Conservation (phyloP, 1,140 invertebrate species). For the Trypoxylus dichotomus region DNA sequence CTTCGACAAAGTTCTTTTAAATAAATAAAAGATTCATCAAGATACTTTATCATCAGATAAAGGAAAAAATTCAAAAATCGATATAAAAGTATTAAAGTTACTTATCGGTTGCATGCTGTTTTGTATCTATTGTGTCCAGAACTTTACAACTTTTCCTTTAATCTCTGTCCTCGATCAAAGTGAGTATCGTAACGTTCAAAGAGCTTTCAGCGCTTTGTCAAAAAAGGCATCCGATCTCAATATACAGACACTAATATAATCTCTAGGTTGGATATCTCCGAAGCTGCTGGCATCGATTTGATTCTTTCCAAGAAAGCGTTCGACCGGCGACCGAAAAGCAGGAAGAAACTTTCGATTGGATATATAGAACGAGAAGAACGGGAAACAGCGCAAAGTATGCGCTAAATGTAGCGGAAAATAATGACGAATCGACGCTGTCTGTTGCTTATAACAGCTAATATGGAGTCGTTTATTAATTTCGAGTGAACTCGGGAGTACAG, state of each 20-base stretch:
- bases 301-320: background rate
- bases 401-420: constrained; percentile 56
- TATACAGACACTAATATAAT: background rate
- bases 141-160: too few relatives aligned
- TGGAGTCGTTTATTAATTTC: constrained; percentile 54
- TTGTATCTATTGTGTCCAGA: too few relatives aligned
- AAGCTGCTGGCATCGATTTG: background rate
- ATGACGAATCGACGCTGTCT: constrained; percentile 56
- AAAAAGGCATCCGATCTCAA: background rate
- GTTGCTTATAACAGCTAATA: constrained; percentile 56
- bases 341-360: constrained; percentile 20
- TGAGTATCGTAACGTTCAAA: too few relatives aligned
- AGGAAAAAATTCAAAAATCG: too few relatives aligned
- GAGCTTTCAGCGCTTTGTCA: background rate
- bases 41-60: too few relatives aligned
- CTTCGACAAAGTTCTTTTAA: too few relatives aligned
- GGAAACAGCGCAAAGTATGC: constrained; percentile 46
- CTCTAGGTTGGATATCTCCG: background rate
- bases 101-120: too few relatives aligned
- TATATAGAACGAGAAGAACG: background rate
- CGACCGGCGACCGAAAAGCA: background rate
- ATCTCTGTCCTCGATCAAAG: too few relatives aligned
- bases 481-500: constrained; percentile 43
- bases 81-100: too few relatives aligned
- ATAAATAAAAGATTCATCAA: too few relatives aligned